A percentile compares a stretch with the other conserved stretches of the same genome.
Evolutionary conservation across 2,888 invertebrate genomes (phyloP).

Genomic region (Phania funesta): DNA sequence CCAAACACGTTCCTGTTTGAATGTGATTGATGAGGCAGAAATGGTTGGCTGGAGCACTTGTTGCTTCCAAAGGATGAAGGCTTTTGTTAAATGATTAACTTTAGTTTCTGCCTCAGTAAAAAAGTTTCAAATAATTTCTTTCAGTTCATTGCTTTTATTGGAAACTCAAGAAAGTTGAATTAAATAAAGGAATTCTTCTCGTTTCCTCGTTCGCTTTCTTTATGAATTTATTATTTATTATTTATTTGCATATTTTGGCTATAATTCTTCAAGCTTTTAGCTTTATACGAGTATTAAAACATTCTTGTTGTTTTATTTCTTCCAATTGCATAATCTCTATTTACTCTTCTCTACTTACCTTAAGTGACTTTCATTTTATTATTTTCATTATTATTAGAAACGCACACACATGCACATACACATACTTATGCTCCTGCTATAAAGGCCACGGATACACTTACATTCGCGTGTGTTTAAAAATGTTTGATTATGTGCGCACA

Average conservation of each 20-base stretch:
- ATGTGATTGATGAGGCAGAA: conserved; percentile 25
- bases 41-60: conserved; percentile 38
- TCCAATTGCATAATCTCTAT: conserved; percentile 57
- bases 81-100: neutral
- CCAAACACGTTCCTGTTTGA: conserved; percentile 55
- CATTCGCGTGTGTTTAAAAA: conserved; percentile 17
- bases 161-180: neutral
- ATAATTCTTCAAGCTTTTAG: conserved; percentile 73
- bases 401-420: neutral
- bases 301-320: conserved; percentile 28
- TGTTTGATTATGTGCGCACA: conserved; percentile 65
- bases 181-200: neutral
- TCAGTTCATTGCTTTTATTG: neutral
- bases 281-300: conserved; percentile 19
- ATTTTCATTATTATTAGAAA: conserved; percentile 47
- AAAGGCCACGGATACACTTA: conserved; percentile 3
- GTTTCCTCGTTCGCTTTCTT: conserved; percentile 19
- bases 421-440: neutral
- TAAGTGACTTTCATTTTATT: conserved; percentile 59
- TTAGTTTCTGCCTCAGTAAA: neutral
- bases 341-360: conserved; percentile 52
- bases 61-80: conserved; percentile 26
- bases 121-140: neutral
- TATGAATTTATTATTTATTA: conserved; percentile 72
- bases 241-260: conserved; percentile 79